Percentiles rank a stretch among this genome's conserved stretches.
These are phyloP conservation scores for Torymus auratus DNA, from an alignment of 2,888 invertebrate species.

Conservation along the genomic window DNA sequence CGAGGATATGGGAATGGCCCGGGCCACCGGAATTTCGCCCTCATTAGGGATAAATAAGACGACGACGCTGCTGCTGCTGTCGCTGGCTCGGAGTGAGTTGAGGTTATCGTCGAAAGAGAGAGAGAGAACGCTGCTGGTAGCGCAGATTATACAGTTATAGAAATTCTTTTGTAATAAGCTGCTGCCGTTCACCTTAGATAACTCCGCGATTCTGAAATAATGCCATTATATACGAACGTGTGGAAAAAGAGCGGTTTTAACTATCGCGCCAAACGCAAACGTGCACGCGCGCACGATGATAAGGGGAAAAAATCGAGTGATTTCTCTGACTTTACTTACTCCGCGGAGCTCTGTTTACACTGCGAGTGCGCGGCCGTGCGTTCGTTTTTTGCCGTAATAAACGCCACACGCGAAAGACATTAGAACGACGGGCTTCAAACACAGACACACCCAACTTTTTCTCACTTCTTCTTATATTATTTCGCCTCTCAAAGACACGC, in stretches of 20 bases:
- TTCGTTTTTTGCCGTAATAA: conserved; percentile 41
- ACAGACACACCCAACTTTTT: conserved; percentile 33
- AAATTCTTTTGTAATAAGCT: no score
- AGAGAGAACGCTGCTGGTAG: background rate
- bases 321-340: background rate
- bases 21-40: conserved; percentile 32
- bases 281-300: background rate
- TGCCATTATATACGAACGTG: no score
- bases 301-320: background rate
- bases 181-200: no score
- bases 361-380: background rate
- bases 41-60: conserved; percentile 29
- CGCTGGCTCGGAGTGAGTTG: background rate
- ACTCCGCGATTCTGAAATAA: no score
- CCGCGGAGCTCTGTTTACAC: conserved; percentile 6
- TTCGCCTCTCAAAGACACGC: background rate
- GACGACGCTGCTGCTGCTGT: background rate
- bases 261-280: no score
- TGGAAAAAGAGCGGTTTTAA: no score
- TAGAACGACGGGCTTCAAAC: conserved; percentile 13
- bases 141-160: no score
- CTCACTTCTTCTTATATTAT: background rate
- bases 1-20: background rate
- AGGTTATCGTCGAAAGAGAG: background rate
- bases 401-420: conserved; percentile 17